Percentiles rank a stretch among this genome's conserved stretches.
Evolutionary conservation across 2,113 vertebrate genomes (phyloP).

Genomic region (Nansenia antarctica): DNA sequence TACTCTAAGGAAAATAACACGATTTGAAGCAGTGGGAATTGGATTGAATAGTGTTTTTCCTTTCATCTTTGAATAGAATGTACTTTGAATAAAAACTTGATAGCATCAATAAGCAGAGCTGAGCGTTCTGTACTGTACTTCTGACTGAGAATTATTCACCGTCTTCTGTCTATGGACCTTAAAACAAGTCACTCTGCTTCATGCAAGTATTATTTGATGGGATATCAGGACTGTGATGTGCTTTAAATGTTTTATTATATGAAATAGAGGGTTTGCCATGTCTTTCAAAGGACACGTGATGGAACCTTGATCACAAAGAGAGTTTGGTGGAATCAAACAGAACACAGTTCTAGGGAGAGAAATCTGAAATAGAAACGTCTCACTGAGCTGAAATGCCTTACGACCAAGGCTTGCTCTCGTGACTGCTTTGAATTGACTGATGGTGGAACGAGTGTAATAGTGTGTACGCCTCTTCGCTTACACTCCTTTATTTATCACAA

Average conservation of each 20-base stretch:
- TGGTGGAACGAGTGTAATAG: no score
- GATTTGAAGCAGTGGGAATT: no score
- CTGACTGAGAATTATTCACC: neutral
- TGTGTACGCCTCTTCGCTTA: no score
- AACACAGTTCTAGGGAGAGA: neutral
- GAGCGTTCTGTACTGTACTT: neutral
- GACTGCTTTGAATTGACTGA: neutral
- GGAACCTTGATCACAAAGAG: constrained; percentile 17
- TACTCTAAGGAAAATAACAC: no score
- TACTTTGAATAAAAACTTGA: no score
- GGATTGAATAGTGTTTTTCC: no score
- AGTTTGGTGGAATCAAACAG: constrained; percentile 3
- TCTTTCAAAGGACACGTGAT: constrained; percentile 12
- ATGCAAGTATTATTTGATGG: constrained; percentile 1
- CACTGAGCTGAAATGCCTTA: neutral
- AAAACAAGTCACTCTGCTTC: neutral
- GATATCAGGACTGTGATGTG: constrained; percentile 1
- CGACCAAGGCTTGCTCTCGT: neutral
- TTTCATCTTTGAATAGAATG: no score
- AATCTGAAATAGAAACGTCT: neutral
- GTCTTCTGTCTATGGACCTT: neutral
- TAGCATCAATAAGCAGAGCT: no score
- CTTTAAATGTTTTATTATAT: neutral
- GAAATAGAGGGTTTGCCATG: neutral
- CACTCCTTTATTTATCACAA: no score